Evolutionary conservation across 2,113 vertebrate species (phyloP).

Genomic region (Grammomys dolichurus): DNA sequence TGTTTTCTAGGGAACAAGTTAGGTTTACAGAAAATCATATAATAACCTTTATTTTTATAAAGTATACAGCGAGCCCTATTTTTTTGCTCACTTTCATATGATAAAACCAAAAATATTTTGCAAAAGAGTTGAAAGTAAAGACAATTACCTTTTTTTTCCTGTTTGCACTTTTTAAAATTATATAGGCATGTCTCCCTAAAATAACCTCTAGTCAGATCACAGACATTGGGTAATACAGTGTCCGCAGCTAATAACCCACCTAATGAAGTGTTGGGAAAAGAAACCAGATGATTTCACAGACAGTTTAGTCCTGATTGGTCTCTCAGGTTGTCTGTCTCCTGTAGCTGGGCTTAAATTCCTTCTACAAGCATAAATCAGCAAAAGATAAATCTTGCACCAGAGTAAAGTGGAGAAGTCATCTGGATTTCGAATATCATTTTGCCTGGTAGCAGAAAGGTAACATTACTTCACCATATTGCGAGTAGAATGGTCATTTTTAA

Average conservation of each 20-base stretch:
- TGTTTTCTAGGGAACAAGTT: slow-evolving; percentile 27
- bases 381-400: neutral
- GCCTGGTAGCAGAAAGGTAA: slow-evolving; percentile 60
- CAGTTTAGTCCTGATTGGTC: slow-evolving; percentile 65
- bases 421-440: neutral
- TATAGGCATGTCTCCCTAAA: slow-evolving; percentile 49
- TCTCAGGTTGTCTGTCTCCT: slow-evolving; percentile 46
- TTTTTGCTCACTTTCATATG: slow-evolving; percentile 20
- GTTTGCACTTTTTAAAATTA: slow-evolving; percentile 67
- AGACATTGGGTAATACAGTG: slow-evolving; percentile 74
- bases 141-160: slow-evolving; percentile 49
- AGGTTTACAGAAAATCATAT: neutral
- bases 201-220: slow-evolving; percentile 51
- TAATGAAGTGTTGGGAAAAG: slow-evolving; percentile 76
- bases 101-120: slow-evolving; percentile 60
- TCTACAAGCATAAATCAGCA: slow-evolving; percentile 21
- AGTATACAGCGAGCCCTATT: neutral
- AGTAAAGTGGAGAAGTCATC: slow-evolving; percentile 43
- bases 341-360: slow-evolving; percentile 72
- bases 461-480: slow-evolving; percentile 31
- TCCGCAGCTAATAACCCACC: slow-evolving; percentile 68
- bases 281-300: slow-evolving; percentile 75
- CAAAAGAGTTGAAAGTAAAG: slow-evolving; percentile 32
- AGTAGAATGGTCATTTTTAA: slow-evolving; percentile 14
- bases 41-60: slow-evolving; percentile 13